Base-by-base conservation (phyloP, 1,140 invertebrate genomes). In the Drosophila insularis region DNA sequence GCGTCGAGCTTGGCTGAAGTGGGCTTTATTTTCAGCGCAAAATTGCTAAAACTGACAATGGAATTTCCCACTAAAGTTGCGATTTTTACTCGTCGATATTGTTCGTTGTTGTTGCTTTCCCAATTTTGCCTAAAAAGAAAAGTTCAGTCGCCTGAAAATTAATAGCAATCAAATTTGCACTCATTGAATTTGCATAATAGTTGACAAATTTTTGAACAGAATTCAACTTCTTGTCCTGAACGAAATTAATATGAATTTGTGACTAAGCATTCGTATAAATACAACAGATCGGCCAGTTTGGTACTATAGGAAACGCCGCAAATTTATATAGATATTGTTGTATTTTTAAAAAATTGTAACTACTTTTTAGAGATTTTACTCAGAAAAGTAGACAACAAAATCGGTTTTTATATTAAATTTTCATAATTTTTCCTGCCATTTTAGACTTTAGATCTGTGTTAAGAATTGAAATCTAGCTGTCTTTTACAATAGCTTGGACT, bases 1-100 rank as follows among this genome's bases (percentile, higher is more conserved):
- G 68, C 55, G 50, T 61, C 54, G 23, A 63, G 54, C 21, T 60
- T 27, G 32, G 61, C 63, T 59, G 55, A 56, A 64, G n/a, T 50
- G 31, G 43, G 56, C 59, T 63, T 68, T 78, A 58, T 81, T 82
- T 81, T 40, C 54, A 54, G 35, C 50, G 50, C 40, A 32, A 58
- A 72, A 67, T 76, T 60, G 65, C 50, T 11, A 63, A 63, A 75
- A 75, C 46, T 68, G 43, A 14, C 56, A 65, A 50, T 50, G 19
- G 43, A 3, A 21, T 50, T 21, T 78, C 78, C 27, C 53, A 53
- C 70, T 59, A 63, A 67, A 66, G 50, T 54, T 14, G 32, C 37
- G 50, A 39, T 71, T 81, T 69, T 46, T 19, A 53, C 17, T 17
- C 6, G 14, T 50, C 13, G n/a, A 40, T 71, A 27, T 31, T 21